Conservation (phyloP, 92 coral and sea anemone genomes). For the Phenganax marumi region DNA sequence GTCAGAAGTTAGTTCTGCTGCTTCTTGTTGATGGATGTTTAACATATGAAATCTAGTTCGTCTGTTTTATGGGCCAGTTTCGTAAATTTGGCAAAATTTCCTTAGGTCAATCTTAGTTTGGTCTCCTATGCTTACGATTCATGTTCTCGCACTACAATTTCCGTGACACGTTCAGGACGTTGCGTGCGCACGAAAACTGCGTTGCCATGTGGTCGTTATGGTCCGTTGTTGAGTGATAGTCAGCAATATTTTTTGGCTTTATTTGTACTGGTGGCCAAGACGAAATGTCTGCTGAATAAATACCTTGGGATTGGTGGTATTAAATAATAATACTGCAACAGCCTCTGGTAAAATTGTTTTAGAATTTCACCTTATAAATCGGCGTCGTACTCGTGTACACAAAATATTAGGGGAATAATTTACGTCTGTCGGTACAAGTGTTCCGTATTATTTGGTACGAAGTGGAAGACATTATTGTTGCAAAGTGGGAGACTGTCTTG, state of each 20-base stretch:
- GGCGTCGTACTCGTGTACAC: neutral
- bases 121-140: neutral
- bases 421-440: too few relatives aligned
- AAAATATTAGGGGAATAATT: neutral
- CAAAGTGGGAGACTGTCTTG: neutral
- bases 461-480: too few relatives aligned
- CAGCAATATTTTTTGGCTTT: conserved; percentile 8
- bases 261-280: conserved; percentile 12
- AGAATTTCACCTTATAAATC: neutral
- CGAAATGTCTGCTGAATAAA: conserved; percentile 11
- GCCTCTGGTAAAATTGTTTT: neutral
- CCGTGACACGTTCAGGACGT: conserved; percentile 12
- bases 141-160: neutral
- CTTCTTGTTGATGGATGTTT: too few relatives aligned
- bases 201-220: conserved; percentile 10
- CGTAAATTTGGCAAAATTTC: too few relatives aligned
- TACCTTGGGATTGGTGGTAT: conserved; percentile 14
- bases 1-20: too few relatives aligned
- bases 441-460: too few relatives aligned
- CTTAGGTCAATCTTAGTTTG: too few relatives aligned
- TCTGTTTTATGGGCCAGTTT: too few relatives aligned
- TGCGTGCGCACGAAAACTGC: neutral
- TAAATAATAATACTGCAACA: neutral
- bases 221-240: neutral
- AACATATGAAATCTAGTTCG: too few relatives aligned